Percentiles rank a stretch among this genome's conserved stretches.
Conservation (phyloP, 2,888 invertebrate genomes). For the Carabus problematicus region DNA sequence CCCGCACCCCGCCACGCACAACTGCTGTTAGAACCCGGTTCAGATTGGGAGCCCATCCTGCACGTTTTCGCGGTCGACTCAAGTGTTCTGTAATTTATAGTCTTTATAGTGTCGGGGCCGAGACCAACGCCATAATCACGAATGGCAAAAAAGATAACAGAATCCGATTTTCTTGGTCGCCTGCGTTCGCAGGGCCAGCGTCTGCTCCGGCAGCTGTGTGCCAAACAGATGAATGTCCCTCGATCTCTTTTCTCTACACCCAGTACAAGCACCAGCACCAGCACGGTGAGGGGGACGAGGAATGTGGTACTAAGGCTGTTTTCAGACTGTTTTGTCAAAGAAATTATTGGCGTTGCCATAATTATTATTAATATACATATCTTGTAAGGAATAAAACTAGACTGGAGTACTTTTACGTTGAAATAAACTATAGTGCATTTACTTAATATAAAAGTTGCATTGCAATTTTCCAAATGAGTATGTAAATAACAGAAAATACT, state of each 20-base stretch:
- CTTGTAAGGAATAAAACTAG: too few species aligned
- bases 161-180: constrained; percentile 58
- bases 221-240: constrained; percentile 39
- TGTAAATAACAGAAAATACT: too few species aligned
- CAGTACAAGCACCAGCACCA: neutral
- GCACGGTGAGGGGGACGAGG: too few species aligned
- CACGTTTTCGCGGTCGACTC: neutral
- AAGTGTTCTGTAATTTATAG: constrained; percentile 53
- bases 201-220: constrained; percentile 39
- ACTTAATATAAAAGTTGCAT: too few species aligned
- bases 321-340: too few species aligned
- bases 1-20: constrained; percentile 13
- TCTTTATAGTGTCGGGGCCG: constrained; percentile 49
- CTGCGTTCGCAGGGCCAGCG: constrained; percentile 12
- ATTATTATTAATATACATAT: too few species aligned
- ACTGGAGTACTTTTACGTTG: too few species aligned
- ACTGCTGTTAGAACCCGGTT: neutral
- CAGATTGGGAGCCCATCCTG: too few species aligned
- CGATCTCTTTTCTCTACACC: neutral
- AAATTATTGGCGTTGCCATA: too few species aligned
- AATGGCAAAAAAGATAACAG: constrained; percentile 62
- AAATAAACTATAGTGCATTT: too few species aligned
- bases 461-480: too few species aligned
- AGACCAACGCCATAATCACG: constrained; percentile 56
- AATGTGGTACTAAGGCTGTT: too few species aligned